Evolutionary conservation across 2,797 vertebrate genomes (phyloP).

Genomic region (Urosaurus nigricauda): DNA sequence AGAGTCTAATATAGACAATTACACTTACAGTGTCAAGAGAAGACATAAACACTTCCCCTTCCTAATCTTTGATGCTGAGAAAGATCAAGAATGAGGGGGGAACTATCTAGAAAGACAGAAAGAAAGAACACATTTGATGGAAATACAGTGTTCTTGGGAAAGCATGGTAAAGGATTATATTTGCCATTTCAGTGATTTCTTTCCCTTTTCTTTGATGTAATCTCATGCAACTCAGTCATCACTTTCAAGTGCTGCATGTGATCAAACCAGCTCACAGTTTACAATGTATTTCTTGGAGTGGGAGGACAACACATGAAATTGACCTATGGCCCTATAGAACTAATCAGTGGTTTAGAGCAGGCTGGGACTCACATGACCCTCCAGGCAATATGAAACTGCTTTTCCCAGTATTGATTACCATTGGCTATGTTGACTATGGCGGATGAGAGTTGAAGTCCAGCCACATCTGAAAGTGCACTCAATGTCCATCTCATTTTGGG

Average conservation of each 20-base stretch:
- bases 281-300: not conserved
- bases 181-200: constrained; percentile 25
- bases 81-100: constrained; percentile 24
- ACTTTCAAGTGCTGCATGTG: constrained; percentile 16
- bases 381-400: too few relatives aligned
- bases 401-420: too few relatives aligned
- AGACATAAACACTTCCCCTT: constrained; percentile 44
- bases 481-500: not conserved
- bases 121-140: constrained; percentile 34
- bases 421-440: too few relatives aligned
- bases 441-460: too few relatives aligned
- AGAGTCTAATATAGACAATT: constrained; percentile 28
- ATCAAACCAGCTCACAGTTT: constrained; percentile 23
- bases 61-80: constrained; percentile 53
- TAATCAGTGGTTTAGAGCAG: not conserved
- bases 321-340: constrained; percentile 20
- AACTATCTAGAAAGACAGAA: not conserved
- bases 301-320: not conserved
- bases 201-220: constrained; percentile 42
- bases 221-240: constrained; percentile 5
- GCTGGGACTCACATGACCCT: too few relatives aligned
- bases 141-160: constrained; percentile 41
- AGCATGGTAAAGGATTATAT: constrained; percentile 10
- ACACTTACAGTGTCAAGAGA: constrained; percentile 57
- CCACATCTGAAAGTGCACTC: too few relatives aligned